These are phyloP conservation scores for Clupea harengus DNA, from an alignment of 2,113 vertebrate species.

Conservation along the genomic window DNA sequence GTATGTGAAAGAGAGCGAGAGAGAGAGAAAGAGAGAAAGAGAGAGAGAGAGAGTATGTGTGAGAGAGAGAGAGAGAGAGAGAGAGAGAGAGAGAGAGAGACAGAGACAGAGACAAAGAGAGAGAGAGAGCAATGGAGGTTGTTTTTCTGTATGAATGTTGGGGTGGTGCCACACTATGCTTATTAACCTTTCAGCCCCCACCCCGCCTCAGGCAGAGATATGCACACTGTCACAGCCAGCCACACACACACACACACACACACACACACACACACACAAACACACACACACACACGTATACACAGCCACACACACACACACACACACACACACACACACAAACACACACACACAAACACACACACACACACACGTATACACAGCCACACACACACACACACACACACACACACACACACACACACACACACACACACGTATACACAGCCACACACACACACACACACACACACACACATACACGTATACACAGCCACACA, in stretches of 20 bases:
- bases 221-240: conserved; percentile 41
- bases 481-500: too few relatives aligned
- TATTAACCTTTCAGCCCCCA: conserved; percentile 31
- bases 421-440: conserved; percentile 24
- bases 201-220: neutral
- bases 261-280: conserved; percentile 17
- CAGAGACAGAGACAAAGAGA: conserved; percentile 19
- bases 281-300: conserved; percentile 23
- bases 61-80: conserved; percentile 16
- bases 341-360: conserved; percentile 24
- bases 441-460: too few relatives aligned
- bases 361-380: conserved; percentile 12
- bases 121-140: neutral
- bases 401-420: conserved; percentile 17
- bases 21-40: neutral
- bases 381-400: conserved; percentile 17
- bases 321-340: conserved; percentile 26
- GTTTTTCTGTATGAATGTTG: neutral
- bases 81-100: conserved; percentile 7
- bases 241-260: conserved; percentile 6
- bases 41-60: neutral
- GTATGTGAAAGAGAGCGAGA: neutral
- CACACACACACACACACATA: too few relatives aligned
- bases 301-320: neutral
- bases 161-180: neutral